Evolutionary conservation across 2,113 vertebrate species (phyloP).

Genomic region (Phasianus colchicus): DNA sequence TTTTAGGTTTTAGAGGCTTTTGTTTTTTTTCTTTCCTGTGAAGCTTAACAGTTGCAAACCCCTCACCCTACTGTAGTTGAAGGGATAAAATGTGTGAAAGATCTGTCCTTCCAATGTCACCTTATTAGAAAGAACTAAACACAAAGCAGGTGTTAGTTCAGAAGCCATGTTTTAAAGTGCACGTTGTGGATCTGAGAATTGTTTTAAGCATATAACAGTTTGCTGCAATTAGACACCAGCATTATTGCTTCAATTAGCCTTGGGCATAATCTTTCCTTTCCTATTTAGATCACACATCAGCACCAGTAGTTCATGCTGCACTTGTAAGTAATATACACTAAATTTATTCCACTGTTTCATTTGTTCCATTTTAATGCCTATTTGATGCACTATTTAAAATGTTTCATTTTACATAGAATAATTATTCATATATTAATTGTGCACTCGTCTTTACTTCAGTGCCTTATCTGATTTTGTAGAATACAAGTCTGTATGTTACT

Average conservation of each 20-base stretch:
- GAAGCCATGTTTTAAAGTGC: background rate
- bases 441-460: conserved; percentile 23
- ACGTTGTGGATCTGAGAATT: background rate
- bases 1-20: background rate
- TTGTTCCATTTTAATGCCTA: conserved; percentile 40
- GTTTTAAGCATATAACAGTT: conserved; percentile 39
- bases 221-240: conserved; percentile 63
- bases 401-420: conserved; percentile 25
- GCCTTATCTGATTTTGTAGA: conserved; percentile 40
- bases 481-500: background rate
- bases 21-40: background rate
- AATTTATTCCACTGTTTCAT: conserved; percentile 40
- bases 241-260: conserved; percentile 68
- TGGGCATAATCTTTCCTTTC: conserved; percentile 59
- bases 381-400: conserved; percentile 42
- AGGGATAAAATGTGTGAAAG: background rate
- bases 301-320: conserved; percentile 23
- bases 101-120: background rate
- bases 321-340: conserved; percentile 52
- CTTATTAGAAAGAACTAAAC: background rate
- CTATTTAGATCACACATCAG: conserved; percentile 70
- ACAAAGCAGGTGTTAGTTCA: background rate
- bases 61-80: background rate
- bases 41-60: background rate
- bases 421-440: conserved; percentile 70